Evolutionary conservation across 2,888 invertebrate species (phyloP), one percentile per base, ranked within the genome.

Genomic region (Linnaemya vulpina): DNA sequence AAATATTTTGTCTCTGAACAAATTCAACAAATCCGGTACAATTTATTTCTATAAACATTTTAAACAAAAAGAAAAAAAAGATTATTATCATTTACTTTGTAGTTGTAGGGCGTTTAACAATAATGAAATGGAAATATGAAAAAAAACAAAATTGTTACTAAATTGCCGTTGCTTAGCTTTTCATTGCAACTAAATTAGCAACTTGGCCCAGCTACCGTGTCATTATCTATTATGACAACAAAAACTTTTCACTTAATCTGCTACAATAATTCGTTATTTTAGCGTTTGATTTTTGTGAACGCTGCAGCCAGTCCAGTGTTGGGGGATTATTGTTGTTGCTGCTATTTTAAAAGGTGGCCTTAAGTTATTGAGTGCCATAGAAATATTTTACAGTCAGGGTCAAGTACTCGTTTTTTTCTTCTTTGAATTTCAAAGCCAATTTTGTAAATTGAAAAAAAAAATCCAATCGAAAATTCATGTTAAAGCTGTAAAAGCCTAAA

Each of bases 211-310:
- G 53, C 67, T 51, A 51, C 63, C 63, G 68, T 75, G 70, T 70
- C 70, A 81, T 75, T 81, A 81, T 30, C 30, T 30, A 30, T 75
- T 75, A 75, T 62, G 81, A 68, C 75, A 81, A 81, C 70, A 75
- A 81, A 70, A 75, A 55, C 46, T 63, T 70, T 55, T 30, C 22
- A 38, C 70, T 63, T 40, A 53, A 75, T 75, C 53, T 75, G 62
- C 22, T 62, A 53, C 49, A 53, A 51, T 75, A 62, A 70, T 81
- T 81, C 53, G 70, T 75, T 70, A 70, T 63, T 75, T 55, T 67
- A 67, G 67, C 38, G 70, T 68, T 40, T 51, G 30, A n/a, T 70
- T 78, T 35, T 49, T 35, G 20, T 10, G n/a, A 22, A 13, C 20
- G 58, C 53, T 43, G 43, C 22, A 17, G 30, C 1, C 11, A 10